Evolutionary conservation across 2,888 invertebrate genomes (phyloP).

Genomic region (Leucozona laternaria): DNA sequence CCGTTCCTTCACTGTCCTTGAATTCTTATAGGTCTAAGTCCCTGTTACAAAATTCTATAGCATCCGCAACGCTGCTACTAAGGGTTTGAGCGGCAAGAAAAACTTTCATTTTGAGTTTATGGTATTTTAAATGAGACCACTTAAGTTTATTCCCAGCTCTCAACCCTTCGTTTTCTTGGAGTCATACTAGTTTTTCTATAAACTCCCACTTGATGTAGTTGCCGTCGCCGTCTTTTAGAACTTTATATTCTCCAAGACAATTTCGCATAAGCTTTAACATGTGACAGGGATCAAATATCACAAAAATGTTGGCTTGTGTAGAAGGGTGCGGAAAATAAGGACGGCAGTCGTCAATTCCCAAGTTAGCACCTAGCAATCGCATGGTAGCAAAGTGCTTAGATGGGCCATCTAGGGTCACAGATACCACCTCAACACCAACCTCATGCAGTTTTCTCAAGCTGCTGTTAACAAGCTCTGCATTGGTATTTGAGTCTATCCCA

Average conservation of each 20-base stretch:
- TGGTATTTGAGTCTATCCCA: neutral
- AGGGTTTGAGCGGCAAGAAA: neutral
- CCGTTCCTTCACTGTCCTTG: neutral
- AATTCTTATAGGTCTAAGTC: neutral
- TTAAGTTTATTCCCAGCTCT: neutral
- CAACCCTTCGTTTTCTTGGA: neutral
- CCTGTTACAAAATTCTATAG: too few relatives aligned
- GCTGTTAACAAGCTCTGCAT: neutral
- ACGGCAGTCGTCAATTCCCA: neutral
- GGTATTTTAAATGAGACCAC: neutral
- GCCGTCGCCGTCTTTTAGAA: too few relatives aligned
- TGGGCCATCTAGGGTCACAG: neutral
- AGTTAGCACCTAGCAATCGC: neutral
- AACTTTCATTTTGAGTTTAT: neutral
- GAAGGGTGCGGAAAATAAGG: too few relatives aligned
- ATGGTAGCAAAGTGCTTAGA: neutral
- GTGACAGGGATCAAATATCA: too few relatives aligned
- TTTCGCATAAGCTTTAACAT: too few relatives aligned
- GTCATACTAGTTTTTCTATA: too few relatives aligned
- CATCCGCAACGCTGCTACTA: neutral
- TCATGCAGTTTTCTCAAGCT: neutral
- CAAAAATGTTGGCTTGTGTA: too few relatives aligned
- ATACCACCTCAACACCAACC: neutral
- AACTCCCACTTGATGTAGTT: too few relatives aligned
- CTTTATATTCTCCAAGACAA: too few relatives aligned